These are phyloP conservation scores for Phaenicophaeus curvirostris DNA, from an alignment of 2,797 vertebrate species.

Conservation along the genomic window DNA sequence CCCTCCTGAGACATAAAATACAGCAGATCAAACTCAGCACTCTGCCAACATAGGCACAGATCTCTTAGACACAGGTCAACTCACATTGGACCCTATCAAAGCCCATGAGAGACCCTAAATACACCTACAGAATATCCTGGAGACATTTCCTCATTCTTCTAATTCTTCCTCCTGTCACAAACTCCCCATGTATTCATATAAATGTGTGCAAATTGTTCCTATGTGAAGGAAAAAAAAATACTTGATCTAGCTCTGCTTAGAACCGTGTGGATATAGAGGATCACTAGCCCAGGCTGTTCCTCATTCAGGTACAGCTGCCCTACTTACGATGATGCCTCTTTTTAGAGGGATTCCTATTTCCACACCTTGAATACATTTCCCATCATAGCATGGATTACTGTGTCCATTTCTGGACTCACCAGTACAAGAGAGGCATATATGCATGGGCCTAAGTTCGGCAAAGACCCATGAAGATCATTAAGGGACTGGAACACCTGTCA, in stretches of 20 bases:
- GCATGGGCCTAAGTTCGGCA: too few species aligned
- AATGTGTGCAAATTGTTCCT: background rate
- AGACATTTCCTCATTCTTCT: background rate
- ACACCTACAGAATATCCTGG: background rate
- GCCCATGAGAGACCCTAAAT: background rate
- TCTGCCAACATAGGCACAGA: background rate
- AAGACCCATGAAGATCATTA: too few species aligned
- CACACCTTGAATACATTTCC: background rate
- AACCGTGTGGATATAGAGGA: background rate
- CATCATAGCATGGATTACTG: background rate
- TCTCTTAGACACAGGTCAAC: background rate
- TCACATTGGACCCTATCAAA: background rate
- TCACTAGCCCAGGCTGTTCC: background rate
- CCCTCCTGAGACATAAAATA: background rate
- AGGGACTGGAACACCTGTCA: too few species aligned
- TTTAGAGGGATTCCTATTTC: background rate
- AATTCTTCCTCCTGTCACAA: background rate
- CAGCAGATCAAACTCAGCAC: background rate
- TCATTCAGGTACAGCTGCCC: background rate
- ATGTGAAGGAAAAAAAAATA: background rate
- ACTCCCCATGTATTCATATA: background rate
- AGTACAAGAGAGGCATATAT: too few species aligned
- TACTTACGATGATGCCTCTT: background rate
- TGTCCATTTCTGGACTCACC: too few species aligned
- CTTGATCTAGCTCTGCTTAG: background rate